These are phyloP conservation scores for Chrysaora quinquecirrha DNA, from an alignment of 30 jellyfish, hydroid and myxozoan genomes.

Conservation along the genomic window DNA sequence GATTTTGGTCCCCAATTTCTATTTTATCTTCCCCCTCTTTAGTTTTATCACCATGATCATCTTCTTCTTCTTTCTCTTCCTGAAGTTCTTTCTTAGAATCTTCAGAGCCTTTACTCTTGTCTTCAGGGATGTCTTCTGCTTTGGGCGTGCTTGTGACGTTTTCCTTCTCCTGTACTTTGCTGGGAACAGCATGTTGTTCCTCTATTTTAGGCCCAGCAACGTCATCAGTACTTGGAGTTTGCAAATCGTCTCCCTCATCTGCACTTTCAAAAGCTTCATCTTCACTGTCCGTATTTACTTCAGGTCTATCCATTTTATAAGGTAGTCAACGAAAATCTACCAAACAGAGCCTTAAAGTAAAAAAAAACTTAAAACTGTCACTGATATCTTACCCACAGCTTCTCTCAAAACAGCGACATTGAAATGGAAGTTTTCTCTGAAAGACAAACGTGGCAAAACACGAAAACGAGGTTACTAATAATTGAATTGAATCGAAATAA, in stretches of 20 bases:
- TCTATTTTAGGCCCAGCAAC: conserved; percentile 25
- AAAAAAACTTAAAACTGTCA: too few species aligned
- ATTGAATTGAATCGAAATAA: too few species aligned
- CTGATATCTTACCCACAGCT: too few species aligned
- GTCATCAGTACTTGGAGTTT: background rate
- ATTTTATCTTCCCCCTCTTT: background rate
- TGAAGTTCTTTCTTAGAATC: background rate
- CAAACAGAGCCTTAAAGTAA: too few species aligned
- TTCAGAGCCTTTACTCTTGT: background rate
- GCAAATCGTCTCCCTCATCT: conserved; percentile 78
- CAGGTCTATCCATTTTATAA: conserved; percentile 55
- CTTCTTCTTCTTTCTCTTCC: background rate
- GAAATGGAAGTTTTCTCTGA: too few species aligned
- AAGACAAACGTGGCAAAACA: too few species aligned
- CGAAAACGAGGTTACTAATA: too few species aligned
- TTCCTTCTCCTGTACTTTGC: background rate
- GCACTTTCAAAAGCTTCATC: conserved; percentile 96
- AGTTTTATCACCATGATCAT: background rate
- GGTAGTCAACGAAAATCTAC: too few species aligned
- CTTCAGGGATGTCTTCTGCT: background rate
- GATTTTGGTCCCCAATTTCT: too few species aligned
- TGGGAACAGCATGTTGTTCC: too few species aligned
- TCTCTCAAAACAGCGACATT: too few species aligned
- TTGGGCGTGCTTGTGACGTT: background rate
- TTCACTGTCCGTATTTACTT: conserved; percentile 51